Evolutionary conservation across 2,113 vertebrate genomes (phyloP), one percentile per base, ranked within the genome.

Genomic region (Cyanistes caeruleus): DNA sequence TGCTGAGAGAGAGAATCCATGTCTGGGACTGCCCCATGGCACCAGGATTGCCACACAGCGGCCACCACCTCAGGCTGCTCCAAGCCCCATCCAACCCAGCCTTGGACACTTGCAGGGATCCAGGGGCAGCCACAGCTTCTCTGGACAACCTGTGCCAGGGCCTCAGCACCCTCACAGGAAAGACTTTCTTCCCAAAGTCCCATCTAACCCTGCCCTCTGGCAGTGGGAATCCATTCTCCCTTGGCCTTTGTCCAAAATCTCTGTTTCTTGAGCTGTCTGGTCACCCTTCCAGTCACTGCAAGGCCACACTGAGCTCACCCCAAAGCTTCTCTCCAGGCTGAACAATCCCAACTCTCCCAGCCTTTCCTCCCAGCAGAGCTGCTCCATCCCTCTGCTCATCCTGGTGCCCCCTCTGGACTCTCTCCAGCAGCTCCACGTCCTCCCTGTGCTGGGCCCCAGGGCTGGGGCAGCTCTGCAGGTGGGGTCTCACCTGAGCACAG

Each of bases 31-130:
- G 46, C 20, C 21, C 56, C 7, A 4, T 1, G 2, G 37, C 6
- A 1, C 2, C 37, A 24, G 59, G 44, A 31, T 23, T 79, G 62
- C 33, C 49, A 24, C 39, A 67, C 43, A n/a, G 24, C 24, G 75
- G 0, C 60, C 60, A 58, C 43, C 2, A 0, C 0, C 30, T 60
- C 70, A 85, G 60, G 23, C 0, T 13, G 43, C 30, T 75, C 59
- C 69, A 25, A 72, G 56, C 31, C 20, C 31, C 1, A 3, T 52
- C 46, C 46, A 73, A 0, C 21, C 16, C 2, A 11, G 33, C 22
- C 33, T 84, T 4, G 49, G n/a, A 13, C 69, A 64, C 59, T 84
- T 0, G n/a, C 49, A 55, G 69, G 28, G 59, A 84, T 55, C 19
- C 19, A 13, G 41, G 23, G 14, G 15, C 58, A 84, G 58, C 27